A percentile compares a stretch with the other conserved stretches of the same genome.
Conservation (phyloP, 1,140 invertebrate genomes). For the Drosophila trapezifrons region DNA sequence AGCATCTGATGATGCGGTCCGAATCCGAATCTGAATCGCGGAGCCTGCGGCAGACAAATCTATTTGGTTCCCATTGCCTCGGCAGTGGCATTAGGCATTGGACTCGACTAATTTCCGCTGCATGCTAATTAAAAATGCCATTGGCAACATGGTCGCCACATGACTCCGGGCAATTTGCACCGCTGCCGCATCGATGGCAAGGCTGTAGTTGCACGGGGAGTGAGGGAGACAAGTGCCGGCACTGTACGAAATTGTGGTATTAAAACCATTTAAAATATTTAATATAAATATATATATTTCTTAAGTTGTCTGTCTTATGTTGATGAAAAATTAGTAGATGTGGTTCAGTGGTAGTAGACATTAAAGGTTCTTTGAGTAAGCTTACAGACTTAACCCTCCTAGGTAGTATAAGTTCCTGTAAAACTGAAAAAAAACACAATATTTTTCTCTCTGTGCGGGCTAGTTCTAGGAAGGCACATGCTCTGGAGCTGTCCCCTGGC, state of each 20-base stretch:
- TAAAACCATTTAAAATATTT: no score
- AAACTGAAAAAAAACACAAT: not conserved
- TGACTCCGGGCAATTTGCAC: conserved; percentile 72
- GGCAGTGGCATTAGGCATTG: conserved; percentile 31
- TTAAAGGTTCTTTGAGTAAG: no score
- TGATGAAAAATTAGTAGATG: no score
- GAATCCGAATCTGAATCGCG: not conserved
- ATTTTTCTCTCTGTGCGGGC: conserved; percentile 17
- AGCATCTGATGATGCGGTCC: conserved; percentile 46
- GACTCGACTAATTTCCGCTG: conserved; percentile 67
- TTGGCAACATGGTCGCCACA: conserved; percentile 59
- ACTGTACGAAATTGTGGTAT: not conserved
- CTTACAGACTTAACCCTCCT: no score
- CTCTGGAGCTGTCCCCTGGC: conserved; percentile 50
- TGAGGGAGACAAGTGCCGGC: conserved; percentile 51
- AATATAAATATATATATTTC: no score
- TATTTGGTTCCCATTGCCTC: conserved; percentile 38
- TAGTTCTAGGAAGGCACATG: conserved; percentile 76
- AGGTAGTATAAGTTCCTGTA: not conserved
- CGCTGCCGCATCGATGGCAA: conserved; percentile 19
- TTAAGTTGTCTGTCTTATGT: no score
- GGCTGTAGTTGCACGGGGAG: conserved; percentile 1
- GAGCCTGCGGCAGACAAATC: conserved; percentile 16
- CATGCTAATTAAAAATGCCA: conserved; percentile 78
- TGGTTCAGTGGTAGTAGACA: no score